These are phyloP conservation scores for Berghia stephanieae DNA, from an alignment of 1,140 invertebrate genomes.

Conservation along the genomic window DNA sequence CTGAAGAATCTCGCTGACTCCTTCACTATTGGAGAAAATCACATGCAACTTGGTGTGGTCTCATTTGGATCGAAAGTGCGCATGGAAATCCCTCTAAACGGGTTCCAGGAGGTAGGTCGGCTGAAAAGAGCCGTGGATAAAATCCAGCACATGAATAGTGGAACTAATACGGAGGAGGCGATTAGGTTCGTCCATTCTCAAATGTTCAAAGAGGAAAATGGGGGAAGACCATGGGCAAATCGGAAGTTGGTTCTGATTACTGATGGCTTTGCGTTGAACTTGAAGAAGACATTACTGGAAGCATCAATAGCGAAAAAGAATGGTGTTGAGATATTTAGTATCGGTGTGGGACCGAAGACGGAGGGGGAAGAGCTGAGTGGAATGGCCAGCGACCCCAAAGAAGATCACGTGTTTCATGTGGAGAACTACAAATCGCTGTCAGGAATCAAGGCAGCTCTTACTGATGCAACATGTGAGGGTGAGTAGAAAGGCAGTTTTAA, in stretches of 20 bases:
- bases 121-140: conserved; percentile 39
- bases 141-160: conserved; percentile 33
- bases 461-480: conserved; percentile 42
- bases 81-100: conserved; percentile 36
- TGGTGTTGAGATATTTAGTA: conserved; percentile 45
- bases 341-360: conserved; percentile 41
- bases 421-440: conserved; percentile 40
- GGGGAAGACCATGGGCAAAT: conserved; percentile 39
- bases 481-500: too few species aligned
- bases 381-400: conserved; percentile 42
- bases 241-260: conserved; percentile 51
- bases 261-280: conserved; percentile 45
- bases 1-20: conserved; percentile 38
- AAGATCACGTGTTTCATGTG: conserved; percentile 44
- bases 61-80: conserved; percentile 38
- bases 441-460: conserved; percentile 35
- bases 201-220: conserved; percentile 45
- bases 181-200: conserved; percentile 39
- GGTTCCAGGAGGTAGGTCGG: conserved; percentile 23
- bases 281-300: conserved; percentile 34
- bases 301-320: conserved; percentile 35
- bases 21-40: conserved; percentile 40
- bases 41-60: conserved; percentile 43
- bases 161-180: conserved; percentile 43
- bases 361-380: conserved; percentile 38